Base-by-base conservation (phyloP, 2,888 invertebrate genomes). In the Morpho helenor region DNA sequence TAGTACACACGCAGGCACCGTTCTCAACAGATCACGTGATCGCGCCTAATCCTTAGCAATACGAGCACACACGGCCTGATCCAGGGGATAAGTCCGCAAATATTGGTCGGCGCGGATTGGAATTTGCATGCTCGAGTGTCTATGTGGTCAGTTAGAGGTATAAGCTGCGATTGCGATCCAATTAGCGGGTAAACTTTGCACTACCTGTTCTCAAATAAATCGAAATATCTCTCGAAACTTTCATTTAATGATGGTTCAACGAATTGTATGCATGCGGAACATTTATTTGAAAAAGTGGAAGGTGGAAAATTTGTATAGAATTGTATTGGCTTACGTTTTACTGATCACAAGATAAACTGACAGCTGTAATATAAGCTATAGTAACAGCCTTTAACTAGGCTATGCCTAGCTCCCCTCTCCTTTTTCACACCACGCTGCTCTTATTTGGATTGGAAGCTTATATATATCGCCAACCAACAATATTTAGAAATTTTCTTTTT, bases 1-100 rank as follows among this genome's bases (percentile, higher is more conserved):
- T 80, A 81, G 77, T 80, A 79, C 80, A 83, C 85, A 84, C 84
- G 82, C 82, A 83, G 78, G 74, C 76, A 64, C 65, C 73, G 74
- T 76, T 77, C 71, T 71, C 72, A 71, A 69, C 70, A 74, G 82
- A 84, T 83, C 83, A 77, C 79, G 80, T 76, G 85, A 81, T 82
- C 80, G 68, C 68, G 64, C 73, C 68, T 80, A 82, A 82, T 80
- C 83, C 83, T 66, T 63, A 67, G 71, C 68, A 75, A 71, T 69
- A 70, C 71, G 65, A 69, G 69, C 79, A 84, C 77, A 86, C 81
- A 82, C 83, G 80, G 67, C 73, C 57, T 66, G 65, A 68, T 60
- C 68, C 63, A 16, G 16, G 76, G 85, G 80, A 81, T 83, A 74
- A 78, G 66, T 74, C 71, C 67, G 74, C 80, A 77, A 84, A 84